Evolutionary conservation across 1,140 invertebrate genomes (phyloP), one percentile per base, ranked within the genome.

Genomic region (Cotesia glomerata): DNA sequence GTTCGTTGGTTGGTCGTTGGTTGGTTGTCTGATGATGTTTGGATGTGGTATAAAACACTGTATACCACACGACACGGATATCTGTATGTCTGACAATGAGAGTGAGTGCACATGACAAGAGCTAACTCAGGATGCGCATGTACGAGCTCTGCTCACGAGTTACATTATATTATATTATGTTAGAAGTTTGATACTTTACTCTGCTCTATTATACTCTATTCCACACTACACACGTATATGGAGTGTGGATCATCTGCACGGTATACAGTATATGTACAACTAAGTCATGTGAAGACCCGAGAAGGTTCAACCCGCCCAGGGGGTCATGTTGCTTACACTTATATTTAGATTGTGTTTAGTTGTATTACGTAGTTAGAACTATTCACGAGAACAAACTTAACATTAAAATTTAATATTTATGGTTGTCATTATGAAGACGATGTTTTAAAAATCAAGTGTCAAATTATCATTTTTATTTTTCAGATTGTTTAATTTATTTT

Each of bases 71-170:
- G 45, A 65, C 63, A 51, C 63, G 63, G 35, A 65, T 64, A 35
- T 45, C 11, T 45, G 63, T 9, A 65, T 65, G 63, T 36, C 63
- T 32, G 9, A 59, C 58, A 65, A 65, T 65, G 39, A 52, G 39
- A 65, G 14, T 65, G 39, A 65, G 14, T 65, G 63, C 63, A 65
- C 63, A 63, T 63, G 61, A 63, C 61, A 63, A 63, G 32, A 63
- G 35, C 11, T 5, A n/a, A 34, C 35, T 51, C n/a, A 14, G 45
- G 63, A 65, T 16, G 39, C 63, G 63, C 63, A 65, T 65, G 63
- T 51, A 18, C 39, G 45, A 49, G 34, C 63, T 18, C 52, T 14
- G 52, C 52, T 16, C 52, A 56, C 52, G 52, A 16, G 52, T 56
- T 56, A 56, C 16, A 56, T 18, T 16, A 45, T 45, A 45, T 45